Percentiles rank a stretch among this genome's conserved stretches.
Conservation (phyloP, 2,797 vertebrate genomes). For the Rhynchonycteris naso region DNA sequence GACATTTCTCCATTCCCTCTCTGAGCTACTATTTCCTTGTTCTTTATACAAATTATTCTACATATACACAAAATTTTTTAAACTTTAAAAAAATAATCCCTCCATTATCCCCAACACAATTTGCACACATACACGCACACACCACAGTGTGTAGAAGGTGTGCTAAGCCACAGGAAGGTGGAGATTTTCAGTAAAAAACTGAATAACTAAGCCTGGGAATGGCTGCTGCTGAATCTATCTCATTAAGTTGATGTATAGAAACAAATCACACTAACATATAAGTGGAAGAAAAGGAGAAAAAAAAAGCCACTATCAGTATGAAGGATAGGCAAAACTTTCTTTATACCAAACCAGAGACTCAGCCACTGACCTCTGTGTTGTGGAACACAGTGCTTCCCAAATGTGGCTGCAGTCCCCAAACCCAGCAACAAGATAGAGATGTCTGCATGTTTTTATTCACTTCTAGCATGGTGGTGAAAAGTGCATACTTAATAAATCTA, state of each 20-base stretch:
- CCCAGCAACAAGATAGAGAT: neutral
- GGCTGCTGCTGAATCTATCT: neutral
- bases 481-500: neutral
- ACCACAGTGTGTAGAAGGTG: neutral
- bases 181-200: neutral
- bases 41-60: neutral
- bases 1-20: neutral
- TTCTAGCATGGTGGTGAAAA: neutral
- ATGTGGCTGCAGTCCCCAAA: neutral
- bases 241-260: neutral
- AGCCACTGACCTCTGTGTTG: neutral
- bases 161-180: neutral
- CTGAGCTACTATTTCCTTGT: neutral
- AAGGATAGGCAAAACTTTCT: neutral
- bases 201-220: neutral
- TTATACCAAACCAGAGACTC: neutral
- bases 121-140: neutral
- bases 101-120: neutral
- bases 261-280: neutral
- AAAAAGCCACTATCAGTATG: neutral
- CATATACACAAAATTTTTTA: neutral
- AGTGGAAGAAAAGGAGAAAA: neutral
- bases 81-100: neutral
- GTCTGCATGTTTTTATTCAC: neutral
- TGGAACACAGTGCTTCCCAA: neutral